Evolutionary conservation across 2,888 invertebrate genomes (phyloP).

Genomic region (Gnatocerus cornutus): DNA sequence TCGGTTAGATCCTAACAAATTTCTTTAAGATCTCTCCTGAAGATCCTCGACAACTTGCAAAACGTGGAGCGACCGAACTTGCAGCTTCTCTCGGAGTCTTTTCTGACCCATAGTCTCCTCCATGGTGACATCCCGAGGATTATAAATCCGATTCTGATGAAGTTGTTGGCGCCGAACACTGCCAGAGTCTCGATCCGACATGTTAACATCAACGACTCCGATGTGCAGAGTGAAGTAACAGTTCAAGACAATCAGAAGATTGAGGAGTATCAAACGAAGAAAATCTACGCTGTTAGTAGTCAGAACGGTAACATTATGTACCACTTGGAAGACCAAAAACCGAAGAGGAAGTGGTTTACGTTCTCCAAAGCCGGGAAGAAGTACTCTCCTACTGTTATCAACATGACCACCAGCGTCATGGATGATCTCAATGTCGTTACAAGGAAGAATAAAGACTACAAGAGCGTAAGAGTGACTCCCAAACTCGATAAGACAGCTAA

Average conservation of each 20-base stretch:
- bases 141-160: constrained; percentile 83
- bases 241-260: constrained; percentile 62
- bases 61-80: constrained; percentile 74
- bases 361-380: constrained; percentile 67
- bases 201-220: constrained; percentile 76
- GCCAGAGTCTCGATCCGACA: constrained; percentile 88
- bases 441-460: constrained; percentile 69
- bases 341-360: constrained; percentile 68
- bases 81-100: constrained; percentile 80
- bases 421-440: constrained; percentile 68
- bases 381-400: constrained; percentile 63
- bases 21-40: constrained; percentile 78
- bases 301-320: constrained; percentile 86
- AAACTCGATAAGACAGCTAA: constrained; percentile 61
- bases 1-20: constrained; percentile 13
- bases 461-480: constrained; percentile 55
- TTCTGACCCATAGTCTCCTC: constrained; percentile 83
- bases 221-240: constrained; percentile 67
- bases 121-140: constrained; percentile 86
- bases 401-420: constrained; percentile 68
- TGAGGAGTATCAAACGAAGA: constrained; percentile 69
- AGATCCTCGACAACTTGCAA: constrained; percentile 81
- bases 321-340: constrained; percentile 72
- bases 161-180: constrained; percentile 85
- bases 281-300: constrained; percentile 87